Evolutionary conservation across 2,888 invertebrate genomes (phyloP), one percentile per base, ranked within the genome.

Genomic region (Ditylenchus weischeri): DNA sequence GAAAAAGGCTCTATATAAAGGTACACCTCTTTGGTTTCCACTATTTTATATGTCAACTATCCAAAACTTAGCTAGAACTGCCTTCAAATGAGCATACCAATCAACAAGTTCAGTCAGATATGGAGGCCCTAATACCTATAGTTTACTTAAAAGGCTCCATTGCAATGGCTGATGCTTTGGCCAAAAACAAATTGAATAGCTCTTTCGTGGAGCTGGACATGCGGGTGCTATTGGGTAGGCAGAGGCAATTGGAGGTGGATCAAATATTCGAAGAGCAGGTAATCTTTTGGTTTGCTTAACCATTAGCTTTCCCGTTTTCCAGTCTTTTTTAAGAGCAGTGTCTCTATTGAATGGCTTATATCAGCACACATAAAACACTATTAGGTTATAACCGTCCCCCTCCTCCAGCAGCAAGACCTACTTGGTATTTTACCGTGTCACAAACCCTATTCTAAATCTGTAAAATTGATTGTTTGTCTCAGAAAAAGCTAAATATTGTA

Each of bases 191-290:
- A 8, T 43, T 43, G 43, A 43, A 43, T 43, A 8, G 13, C 43
- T 43, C 43, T 43, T 43, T 43, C 8, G 43, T 43, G 15, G 36
- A 35, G 29, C 29, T 68, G 36, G 68, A 68, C 48, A 38, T 68
- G 19, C 65, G 68, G 19, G 68, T 68, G 13, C 35, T 68, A 6
- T 19, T 68, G 35, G 48, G 64, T 49, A 35, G 50, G 19, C 38
- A 29, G 18, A 47, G 50, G 15, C 48, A 21, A 8, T 29, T 68
- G 35, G 18, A 51, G 6, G 64, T 70, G 19, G 68, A 70, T 18
- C 60, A 62, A 8, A 61, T 70, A 13, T 70, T 70, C 48, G 49
- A 64, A 21, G 68, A 69, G 21, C 43, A 54, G 38, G 61, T 48
- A 18, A 43, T 47, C 11, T 21, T 1, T 35, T 36, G 48, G 49